phyloP scores from a whole-genome alignment of 2,888 invertebrate species.

The Baronia brevicornis region DNA sequence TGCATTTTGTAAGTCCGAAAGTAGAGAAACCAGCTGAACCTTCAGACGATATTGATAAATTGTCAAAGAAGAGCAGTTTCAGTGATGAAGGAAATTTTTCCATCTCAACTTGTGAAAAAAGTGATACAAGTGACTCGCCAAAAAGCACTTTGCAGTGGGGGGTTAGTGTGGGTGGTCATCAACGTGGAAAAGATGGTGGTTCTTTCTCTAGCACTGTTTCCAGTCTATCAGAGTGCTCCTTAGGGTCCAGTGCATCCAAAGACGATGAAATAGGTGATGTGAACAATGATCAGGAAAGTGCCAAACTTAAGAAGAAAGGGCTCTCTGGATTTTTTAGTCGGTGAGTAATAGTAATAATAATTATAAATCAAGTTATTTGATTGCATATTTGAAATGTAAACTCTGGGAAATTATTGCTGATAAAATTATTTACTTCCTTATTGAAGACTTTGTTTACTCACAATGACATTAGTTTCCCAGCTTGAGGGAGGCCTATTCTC shows the following conservation, averaged over 20 bases:
- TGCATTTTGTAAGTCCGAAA: constrained; percentile 77
- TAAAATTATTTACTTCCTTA: no score
- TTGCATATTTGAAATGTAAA: no score
- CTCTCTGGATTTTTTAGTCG: constrained; percentile 78
- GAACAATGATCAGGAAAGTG: constrained; percentile 43
- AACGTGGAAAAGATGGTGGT: constrained; percentile 75
- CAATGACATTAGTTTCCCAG: no score
- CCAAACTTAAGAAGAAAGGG: constrained; percentile 76
- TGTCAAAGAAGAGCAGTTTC: constrained; percentile 69
- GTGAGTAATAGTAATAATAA: constrained; percentile 42
- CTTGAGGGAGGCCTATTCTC: no score
- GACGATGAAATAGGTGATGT: constrained; percentile 58
- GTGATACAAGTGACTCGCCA: constrained; percentile 70
- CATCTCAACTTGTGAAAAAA: constrained; percentile 68
- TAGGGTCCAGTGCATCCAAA: constrained; percentile 75
- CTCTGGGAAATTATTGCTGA: no score
- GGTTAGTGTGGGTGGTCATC: constrained; percentile 65
- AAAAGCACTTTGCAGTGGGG: constrained; percentile 70
- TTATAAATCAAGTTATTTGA: constrained; percentile 2
- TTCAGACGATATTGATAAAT: constrained; percentile 54
- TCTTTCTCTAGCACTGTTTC: constrained; percentile 82
- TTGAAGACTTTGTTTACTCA: no score
- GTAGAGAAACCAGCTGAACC: constrained; percentile 46
- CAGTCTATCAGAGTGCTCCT: constrained; percentile 81
- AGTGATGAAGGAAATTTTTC: constrained; percentile 72